Evolutionary conservation across 64 coral and sea anemone genomes (phyloP).

Genomic region (Pocillopora verrucosa): DNA sequence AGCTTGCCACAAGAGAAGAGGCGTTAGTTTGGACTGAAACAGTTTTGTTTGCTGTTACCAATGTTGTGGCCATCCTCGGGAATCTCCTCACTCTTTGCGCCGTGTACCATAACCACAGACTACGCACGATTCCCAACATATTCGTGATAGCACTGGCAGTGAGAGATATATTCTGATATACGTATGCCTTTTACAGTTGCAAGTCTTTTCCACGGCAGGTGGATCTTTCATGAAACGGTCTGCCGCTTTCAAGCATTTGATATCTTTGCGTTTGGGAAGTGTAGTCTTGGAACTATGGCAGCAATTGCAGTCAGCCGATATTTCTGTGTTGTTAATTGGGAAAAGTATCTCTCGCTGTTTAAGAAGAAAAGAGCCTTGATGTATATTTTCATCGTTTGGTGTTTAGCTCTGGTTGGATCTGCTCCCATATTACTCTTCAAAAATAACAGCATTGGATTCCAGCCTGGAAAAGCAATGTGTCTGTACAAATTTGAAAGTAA

Average conservation of each 20-base stretch:
- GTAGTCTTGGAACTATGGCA: not conserved
- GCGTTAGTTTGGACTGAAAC: too few relatives aligned
- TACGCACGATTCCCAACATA: not conserved
- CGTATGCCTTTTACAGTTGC: not conserved
- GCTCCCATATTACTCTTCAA: too few relatives aligned
- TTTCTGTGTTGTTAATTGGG: slow-evolving; percentile 31
- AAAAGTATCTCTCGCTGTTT: not conserved
- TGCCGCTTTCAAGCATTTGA: slow-evolving; percentile 30
- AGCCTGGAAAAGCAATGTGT: too few relatives aligned
- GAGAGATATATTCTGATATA: not conserved
- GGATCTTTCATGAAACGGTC: not conserved
- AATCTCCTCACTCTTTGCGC: not conserved
- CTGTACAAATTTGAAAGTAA: too few relatives aligned
- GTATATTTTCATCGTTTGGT: too few relatives aligned
- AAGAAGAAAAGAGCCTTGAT: slow-evolving; percentile 20
- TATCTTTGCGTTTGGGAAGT: slow-evolving; percentile 18
- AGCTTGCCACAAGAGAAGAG: too few relatives aligned
- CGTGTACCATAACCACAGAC: not conserved
- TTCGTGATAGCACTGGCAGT: not conserved
- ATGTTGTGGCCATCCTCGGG: too few relatives aligned
- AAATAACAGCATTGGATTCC: too few relatives aligned
- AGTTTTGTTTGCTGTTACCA: too few relatives aligned
- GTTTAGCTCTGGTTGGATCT: too few relatives aligned
- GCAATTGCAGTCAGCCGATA: slow-evolving; percentile 37
- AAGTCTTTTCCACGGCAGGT: slow-evolving; percentile 10